Evolutionary conservation across 2,888 invertebrate species (phyloP).

Genomic region (Drosophila affinis): DNA sequence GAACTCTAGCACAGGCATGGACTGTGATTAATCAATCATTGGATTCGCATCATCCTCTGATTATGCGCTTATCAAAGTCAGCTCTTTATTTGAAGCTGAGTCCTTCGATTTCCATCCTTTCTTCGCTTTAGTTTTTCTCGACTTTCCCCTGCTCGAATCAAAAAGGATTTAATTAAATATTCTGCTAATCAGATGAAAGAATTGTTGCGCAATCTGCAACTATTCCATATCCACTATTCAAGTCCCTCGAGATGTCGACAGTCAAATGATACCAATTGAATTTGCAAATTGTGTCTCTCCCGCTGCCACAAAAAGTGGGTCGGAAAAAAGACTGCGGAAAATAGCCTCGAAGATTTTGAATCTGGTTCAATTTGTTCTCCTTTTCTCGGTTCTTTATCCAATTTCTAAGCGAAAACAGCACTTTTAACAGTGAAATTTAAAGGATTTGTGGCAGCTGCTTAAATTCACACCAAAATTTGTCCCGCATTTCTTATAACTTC

Average conservation of each 20-base stretch:
- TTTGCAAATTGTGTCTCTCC: slow-evolving; percentile 41
- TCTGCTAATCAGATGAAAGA: slow-evolving; percentile 55
- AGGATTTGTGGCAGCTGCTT: slow-evolving; percentile 19
- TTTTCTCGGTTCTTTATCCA: slow-evolving; percentile 30
- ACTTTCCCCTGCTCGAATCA: slow-evolving; percentile 14
- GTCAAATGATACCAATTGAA: slow-evolving; percentile 54
- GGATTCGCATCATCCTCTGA: slow-evolving; percentile 40
- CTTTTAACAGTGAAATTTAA: slow-evolving; percentile 40
- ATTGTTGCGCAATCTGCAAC: slow-evolving; percentile 34
- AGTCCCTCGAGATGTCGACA: slow-evolving; percentile 43
- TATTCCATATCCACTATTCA: slow-evolving; percentile 21
- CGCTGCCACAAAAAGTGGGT: slow-evolving; percentile 16
- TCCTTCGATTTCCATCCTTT: slow-evolving; percentile 7
- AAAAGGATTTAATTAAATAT: slow-evolving; percentile 65
- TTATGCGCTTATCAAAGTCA: slow-evolving; percentile 43
- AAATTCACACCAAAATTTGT: slow-evolving; percentile 34
- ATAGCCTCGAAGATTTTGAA: slow-evolving; percentile 1
- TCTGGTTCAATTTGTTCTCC: slow-evolving; percentile 3
- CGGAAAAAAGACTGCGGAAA: too few species aligned
- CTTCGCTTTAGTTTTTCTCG: not conserved
- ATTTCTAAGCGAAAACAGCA: slow-evolving; percentile 40
- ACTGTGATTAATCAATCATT: slow-evolving; percentile 50
- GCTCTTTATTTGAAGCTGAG: slow-evolving; percentile 7
- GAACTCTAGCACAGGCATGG: slow-evolving; percentile 40
- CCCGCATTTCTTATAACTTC: too few species aligned